Conservation (phyloP, 2,113 vertebrate genomes). For the Tychaedon coryphoeus region DNA sequence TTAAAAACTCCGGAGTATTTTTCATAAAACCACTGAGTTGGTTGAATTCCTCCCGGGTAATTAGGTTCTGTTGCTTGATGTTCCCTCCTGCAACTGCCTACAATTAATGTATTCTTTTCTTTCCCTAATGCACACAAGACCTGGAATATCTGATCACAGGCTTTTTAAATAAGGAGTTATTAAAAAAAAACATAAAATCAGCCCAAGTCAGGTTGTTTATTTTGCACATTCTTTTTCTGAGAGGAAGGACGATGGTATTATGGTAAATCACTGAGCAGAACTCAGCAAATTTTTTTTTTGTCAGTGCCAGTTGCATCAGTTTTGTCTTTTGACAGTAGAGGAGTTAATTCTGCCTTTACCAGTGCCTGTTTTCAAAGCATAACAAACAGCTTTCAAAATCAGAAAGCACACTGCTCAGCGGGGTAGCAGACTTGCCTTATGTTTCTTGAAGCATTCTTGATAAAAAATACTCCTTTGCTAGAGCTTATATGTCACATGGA, state of each 20-base stretch:
- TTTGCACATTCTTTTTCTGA: background rate
- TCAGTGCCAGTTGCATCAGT: background rate
- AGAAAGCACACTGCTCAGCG: background rate
- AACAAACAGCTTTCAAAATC: slow-evolving; percentile 1
- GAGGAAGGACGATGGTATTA: background rate
- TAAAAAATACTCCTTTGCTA: background rate
- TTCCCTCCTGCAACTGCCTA: background rate
- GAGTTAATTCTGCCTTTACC: background rate
- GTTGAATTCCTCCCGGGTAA: background rate
- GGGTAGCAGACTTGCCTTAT: background rate
- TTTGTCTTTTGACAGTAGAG: background rate
- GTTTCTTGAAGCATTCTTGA: background rate
- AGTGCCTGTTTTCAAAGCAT: background rate
- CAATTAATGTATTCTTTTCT: background rate
- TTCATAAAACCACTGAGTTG: background rate
- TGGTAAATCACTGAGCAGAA: background rate
- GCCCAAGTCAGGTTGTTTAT: background rate
- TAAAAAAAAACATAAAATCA: background rate
- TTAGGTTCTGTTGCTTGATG: background rate
- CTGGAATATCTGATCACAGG: background rate
- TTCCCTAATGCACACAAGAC: background rate
- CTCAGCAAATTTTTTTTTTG: background rate
- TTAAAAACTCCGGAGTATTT: background rate
- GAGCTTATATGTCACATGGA: background rate
- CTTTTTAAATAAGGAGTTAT: background rate